Conservation (phyloP, 2,797 vertebrate species). For the Ctenosaura bakeri region DNA sequence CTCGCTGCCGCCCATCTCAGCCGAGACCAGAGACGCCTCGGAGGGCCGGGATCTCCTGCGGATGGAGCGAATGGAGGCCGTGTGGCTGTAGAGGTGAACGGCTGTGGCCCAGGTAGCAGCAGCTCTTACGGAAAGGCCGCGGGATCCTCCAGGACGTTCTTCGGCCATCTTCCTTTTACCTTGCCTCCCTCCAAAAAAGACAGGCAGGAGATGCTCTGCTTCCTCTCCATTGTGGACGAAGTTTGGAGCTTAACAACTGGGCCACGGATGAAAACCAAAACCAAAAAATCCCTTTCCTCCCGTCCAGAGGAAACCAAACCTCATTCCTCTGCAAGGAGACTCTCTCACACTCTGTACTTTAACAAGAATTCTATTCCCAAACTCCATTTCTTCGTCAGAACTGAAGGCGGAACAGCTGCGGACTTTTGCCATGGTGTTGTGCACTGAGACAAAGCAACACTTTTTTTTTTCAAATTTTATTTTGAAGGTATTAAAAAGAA, state of each 20-base stretch:
- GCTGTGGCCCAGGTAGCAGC: accelerated
- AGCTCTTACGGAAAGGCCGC: accelerated
- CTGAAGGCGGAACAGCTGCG: accelerated
- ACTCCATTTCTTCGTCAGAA: too few relatives aligned
- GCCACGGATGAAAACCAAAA: too few relatives aligned
- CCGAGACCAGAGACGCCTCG: accelerated
- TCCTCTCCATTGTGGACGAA: too few relatives aligned
- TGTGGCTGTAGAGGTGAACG: constrained; percentile 50
- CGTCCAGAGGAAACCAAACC: background rate
- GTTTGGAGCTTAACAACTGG: too few relatives aligned
- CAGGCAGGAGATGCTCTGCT: background rate
- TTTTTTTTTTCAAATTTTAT: constrained; percentile 66
- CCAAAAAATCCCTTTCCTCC: background rate
- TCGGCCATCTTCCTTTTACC: accelerated
- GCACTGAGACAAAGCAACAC: constrained; percentile 75
- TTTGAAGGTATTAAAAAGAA: constrained; percentile 77
- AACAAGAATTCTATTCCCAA: too few relatives aligned
- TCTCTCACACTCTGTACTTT: background rate
- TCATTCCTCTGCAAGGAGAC: too few relatives aligned
- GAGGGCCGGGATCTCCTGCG: constrained; percentile 69
- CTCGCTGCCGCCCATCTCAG: constrained; percentile 48
- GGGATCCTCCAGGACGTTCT: accelerated
- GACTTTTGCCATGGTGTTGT: constrained; percentile 13
- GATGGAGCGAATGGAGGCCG: background rate
- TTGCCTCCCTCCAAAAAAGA: background rate